phyloP scores from a whole-genome alignment of 1,140 invertebrate species.

The Trichonephila inaurata region DNA sequence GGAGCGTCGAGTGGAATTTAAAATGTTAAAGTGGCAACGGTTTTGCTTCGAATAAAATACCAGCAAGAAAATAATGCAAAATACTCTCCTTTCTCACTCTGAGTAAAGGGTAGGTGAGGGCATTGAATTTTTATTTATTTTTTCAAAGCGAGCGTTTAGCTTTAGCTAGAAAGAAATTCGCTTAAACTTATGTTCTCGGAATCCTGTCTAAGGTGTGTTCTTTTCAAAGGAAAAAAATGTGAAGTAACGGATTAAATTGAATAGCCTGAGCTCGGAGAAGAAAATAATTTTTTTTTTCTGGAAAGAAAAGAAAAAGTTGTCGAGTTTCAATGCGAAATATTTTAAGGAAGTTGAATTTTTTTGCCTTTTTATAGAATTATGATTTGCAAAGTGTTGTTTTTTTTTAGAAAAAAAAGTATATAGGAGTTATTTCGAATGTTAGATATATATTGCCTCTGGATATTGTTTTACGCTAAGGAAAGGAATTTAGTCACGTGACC shows the following conservation, averaged over 20 bases:
- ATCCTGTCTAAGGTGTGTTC: background rate
- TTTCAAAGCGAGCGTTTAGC: background rate
- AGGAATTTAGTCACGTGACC: no score
- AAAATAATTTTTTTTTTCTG: background rate
- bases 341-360: background rate
- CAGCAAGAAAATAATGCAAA: background rate
- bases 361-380: no score
- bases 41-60: background rate
- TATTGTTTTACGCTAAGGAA: no score
- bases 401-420: no score
- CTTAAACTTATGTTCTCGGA: background rate
- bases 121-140: background rate
- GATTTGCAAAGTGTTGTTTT: no score
- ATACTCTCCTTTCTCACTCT: background rate
- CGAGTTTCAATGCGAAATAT: background rate
- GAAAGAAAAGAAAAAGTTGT: background rate
- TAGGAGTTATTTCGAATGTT: no score
- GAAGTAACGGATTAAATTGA: background rate
- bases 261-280: background rate
- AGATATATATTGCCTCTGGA: no score
- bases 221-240: background rate
- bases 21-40: background rate
- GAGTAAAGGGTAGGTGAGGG: background rate
- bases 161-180: background rate
- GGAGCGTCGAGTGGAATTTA: background rate